Conservation (phyloP, 2,888 invertebrate genomes). For the Rugalucina vietnamica region DNA sequence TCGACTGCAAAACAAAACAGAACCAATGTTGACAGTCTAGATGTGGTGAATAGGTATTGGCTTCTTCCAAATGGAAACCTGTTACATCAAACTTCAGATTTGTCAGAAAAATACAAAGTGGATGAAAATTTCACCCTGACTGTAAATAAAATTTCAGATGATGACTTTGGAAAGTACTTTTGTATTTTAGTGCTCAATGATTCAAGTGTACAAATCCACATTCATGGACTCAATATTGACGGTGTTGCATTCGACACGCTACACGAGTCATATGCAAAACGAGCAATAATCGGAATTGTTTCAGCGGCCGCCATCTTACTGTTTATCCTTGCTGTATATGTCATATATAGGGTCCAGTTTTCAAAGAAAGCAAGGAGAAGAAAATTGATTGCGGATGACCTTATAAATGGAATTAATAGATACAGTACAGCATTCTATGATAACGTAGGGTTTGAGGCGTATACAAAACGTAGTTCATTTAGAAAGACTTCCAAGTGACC, state of each 20-base stretch:
- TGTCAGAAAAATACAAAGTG: not conserved
- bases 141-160: conserved; percentile 34
- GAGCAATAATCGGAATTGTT: conserved; percentile 72
- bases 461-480: conserved; percentile 21
- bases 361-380: conserved; percentile 40
- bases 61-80: not conserved
- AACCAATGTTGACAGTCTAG: not conserved
- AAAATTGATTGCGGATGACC: conserved; percentile 29
- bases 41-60: not conserved
- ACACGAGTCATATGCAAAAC: conserved; percentile 58
- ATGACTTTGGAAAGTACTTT: conserved; percentile 71
- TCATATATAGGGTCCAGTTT: conserved; percentile 70
- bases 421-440: conserved; percentile 50
- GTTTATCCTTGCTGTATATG: conserved; percentile 56
- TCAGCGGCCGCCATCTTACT: conserved; percentile 68
- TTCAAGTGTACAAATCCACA: conserved; percentile 43
- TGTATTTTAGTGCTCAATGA: conserved; percentile 62
- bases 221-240: conserved; percentile 71
- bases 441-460: conserved; percentile 49
- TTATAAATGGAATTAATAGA: conserved; percentile 45
- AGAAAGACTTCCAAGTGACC: too few relatives aligned
- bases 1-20: not conserved
- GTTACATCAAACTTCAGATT: not conserved
- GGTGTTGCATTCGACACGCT: conserved; percentile 69
- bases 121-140: not conserved